Conservation (phyloP, 2,888 invertebrate species). For the Habrosyne pyritoides region DNA sequence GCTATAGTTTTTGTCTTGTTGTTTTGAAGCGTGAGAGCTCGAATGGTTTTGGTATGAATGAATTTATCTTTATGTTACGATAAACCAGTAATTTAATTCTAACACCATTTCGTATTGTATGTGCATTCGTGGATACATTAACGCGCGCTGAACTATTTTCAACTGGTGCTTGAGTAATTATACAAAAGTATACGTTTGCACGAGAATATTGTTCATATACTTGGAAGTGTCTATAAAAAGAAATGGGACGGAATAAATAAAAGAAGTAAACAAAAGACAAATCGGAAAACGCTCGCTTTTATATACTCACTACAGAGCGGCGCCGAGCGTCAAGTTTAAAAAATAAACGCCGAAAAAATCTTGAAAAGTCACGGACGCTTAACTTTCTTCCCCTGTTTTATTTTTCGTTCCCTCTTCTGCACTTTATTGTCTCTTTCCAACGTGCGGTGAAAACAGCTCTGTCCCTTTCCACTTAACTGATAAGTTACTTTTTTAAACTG, state of each 20-base stretch:
- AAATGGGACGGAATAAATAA: slow-evolving; percentile 54
- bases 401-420: slow-evolving; percentile 78
- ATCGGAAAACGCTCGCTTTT: slow-evolving; percentile 71
- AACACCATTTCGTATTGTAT: not conserved
- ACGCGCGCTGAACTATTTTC: not conserved
- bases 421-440: slow-evolving; percentile 52
- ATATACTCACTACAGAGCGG: slow-evolving; percentile 64
- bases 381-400: slow-evolving; percentile 84
- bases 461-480: slow-evolving; percentile 73
- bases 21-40: slow-evolving; percentile 42
- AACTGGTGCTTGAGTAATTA: not conserved
- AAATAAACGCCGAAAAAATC: slow-evolving; percentile 81
- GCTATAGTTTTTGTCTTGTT: slow-evolving; percentile 49
- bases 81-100: not conserved
- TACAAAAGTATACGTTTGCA: not conserved
- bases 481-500: slow-evolving; percentile 82
- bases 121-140: not conserved
- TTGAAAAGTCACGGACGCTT: slow-evolving; percentile 84
- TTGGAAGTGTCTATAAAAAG: slow-evolving; percentile 40
- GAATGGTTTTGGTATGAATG: not conserved
- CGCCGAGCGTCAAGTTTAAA: slow-evolving; percentile 75
- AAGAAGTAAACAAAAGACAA: slow-evolving; percentile 67
- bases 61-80: not conserved
- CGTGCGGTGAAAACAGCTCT: slow-evolving; percentile 43
- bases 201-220: not conserved